Evolutionary conservation across 2,797 vertebrate genomes (phyloP), one percentile per base, ranked within the genome.

Genomic region (Coregonus sp.): DNA sequence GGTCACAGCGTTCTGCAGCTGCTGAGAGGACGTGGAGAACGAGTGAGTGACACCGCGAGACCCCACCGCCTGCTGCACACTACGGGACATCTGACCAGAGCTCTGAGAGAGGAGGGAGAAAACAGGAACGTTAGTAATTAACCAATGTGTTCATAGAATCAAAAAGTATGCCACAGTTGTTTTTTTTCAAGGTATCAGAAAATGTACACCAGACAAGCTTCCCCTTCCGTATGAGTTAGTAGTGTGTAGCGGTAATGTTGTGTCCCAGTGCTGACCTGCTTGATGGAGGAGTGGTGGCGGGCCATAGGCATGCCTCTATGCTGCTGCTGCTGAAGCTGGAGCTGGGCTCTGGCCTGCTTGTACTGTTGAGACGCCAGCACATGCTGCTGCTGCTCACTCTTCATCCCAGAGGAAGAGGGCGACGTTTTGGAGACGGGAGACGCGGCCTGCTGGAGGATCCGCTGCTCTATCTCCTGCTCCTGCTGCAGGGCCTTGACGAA

Each of bases 401-500:
- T 94, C 67, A 90, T 90, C 88, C 92, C 50, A 0, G 93, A 90
- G n/a, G 77, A 75, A n/a, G 84, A 70, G 0, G 91, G 90, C 82
- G 86, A 87, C 84, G 80, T 84, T 87, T 92, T 90, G 37, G 90
- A 90, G 73, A 86, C 54, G 3, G 90, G 65, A 11, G 90, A 88
- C 73, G 86, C 73, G 0, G 93, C 88, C 88, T 99, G 98, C 80
- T 98, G 97, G 77, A 98, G 92, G 89, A 99, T 97, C 52, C 96
- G 95, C 90, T 99, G 97, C 87, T 99, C 98, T 0, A 99, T 98
- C 94, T 99, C 98, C 91, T 99, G 97, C 91, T 99, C 98, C 84
- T 99, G 98, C 87, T 99, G 98, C 86, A 99, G 94, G 0, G 98
- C 98, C 93, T 98, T 99, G 31, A 99, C 97, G 0, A 99, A 99